Percentiles rank a stretch among this genome's conserved stretches.
These are phyloP conservation scores for Calidris pugnax DNA, from an alignment of 2,113 vertebrate genomes.

Conservation along the genomic window DNA sequence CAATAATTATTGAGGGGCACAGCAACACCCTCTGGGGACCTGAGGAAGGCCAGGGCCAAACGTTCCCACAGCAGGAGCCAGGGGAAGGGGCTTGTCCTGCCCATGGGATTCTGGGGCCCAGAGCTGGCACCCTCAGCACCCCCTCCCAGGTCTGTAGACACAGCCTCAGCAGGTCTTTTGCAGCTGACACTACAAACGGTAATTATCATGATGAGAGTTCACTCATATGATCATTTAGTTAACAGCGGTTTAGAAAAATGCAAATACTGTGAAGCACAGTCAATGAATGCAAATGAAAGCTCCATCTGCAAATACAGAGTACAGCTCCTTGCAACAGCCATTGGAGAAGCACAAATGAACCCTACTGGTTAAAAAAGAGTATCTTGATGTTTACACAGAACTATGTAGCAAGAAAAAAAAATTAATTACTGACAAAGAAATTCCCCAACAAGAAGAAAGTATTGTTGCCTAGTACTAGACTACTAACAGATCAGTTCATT, in stretches of 20 bases:
- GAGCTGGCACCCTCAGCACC: too few species aligned
- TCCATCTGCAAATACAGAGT: background rate
- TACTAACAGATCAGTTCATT: background rate
- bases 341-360: background rate
- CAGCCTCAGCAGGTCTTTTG: background rate
- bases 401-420: background rate
- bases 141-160: background rate
- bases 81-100: background rate
- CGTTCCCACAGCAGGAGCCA: rapidly evolving
- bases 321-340: background rate
- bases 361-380: background rate
- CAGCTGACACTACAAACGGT: background rate
- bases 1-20: background rate
- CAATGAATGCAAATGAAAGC: background rate
- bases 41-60: background rate
- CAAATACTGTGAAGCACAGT: background rate
- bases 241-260: background rate
- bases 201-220: background rate
- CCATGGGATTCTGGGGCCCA: background rate
- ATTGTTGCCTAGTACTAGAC: too few species aligned
- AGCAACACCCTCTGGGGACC: too few species aligned
- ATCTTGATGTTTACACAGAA: background rate
- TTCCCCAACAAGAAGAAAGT: background rate
- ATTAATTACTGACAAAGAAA: background rate
- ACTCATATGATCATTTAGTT: background rate